Conservation (phyloP, 2,888 invertebrate species). For the Megamerina dolium region DNA sequence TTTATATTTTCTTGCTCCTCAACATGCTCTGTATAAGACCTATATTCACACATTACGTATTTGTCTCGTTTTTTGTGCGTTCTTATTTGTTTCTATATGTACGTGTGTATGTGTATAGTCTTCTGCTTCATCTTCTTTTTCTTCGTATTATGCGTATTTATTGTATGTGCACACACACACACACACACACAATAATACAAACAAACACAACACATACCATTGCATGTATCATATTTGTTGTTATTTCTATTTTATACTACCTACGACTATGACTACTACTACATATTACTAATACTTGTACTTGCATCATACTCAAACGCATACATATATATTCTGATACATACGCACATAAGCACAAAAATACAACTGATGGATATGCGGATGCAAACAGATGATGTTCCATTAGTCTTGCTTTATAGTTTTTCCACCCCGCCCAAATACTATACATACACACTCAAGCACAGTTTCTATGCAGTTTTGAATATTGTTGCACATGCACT, state of each 20-base stretch:
- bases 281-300: neutral
- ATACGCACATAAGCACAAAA: neutral
- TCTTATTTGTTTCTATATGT: no score
- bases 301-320: no score
- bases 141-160: no score
- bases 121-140: no score
- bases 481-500: neutral
- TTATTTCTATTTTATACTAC: no score
- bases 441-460: neutral
- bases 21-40: no score
- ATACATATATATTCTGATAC: neutral
- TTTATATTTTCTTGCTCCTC: no score
- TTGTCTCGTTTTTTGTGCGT: no score
- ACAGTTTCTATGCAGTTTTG: neutral
- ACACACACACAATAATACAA: no score
- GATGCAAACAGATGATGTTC: constrained; percentile 20
- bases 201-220: neutral
- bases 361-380: constrained; percentile 19
- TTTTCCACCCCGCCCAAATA: neutral
- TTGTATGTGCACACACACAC: no score
- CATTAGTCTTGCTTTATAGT: constrained; percentile 20
- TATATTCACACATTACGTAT: no score
- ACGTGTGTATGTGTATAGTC: no score
- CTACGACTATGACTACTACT: neutral
- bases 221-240: neutral